phyloP scores from a whole-genome alignment of 2,797 vertebrate genomes.

The Muscicapa comitata region DNA sequence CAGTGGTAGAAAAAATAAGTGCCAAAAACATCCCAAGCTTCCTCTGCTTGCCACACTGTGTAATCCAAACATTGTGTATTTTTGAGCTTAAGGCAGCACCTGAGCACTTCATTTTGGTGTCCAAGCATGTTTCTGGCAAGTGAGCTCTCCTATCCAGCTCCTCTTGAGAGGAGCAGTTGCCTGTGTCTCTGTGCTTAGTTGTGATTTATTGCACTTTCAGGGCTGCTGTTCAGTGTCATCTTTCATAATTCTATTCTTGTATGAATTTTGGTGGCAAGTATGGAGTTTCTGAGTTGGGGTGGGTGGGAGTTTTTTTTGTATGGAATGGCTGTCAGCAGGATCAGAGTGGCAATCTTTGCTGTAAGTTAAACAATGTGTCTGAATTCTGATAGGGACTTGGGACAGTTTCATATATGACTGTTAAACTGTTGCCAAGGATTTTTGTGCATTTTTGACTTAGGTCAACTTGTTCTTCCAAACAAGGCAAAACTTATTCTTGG shows the following conservation, averaged over 20 bases:
- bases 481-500: background rate
- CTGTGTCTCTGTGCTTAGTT: background rate
- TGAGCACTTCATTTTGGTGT: background rate
- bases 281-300: background rate
- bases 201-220: background rate
- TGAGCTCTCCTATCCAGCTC: background rate
- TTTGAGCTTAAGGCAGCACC: background rate
- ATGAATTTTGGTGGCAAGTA: background rate
- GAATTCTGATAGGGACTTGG: background rate
- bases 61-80: accelerated
- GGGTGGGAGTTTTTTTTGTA: background rate
- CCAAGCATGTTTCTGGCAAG: background rate
- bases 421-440: background rate
- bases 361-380: background rate
- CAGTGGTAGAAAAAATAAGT: background rate
- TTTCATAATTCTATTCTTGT: background rate
- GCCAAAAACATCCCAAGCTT: background rate
- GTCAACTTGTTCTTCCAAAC: background rate
- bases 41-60: background rate
- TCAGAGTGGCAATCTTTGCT: background rate
- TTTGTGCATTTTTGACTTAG: background rate
- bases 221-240: background rate
- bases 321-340: background rate
- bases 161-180: background rate
- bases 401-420: background rate